Conservation (phyloP, 2,888 invertebrate genomes). For the Suillia variegata region DNA sequence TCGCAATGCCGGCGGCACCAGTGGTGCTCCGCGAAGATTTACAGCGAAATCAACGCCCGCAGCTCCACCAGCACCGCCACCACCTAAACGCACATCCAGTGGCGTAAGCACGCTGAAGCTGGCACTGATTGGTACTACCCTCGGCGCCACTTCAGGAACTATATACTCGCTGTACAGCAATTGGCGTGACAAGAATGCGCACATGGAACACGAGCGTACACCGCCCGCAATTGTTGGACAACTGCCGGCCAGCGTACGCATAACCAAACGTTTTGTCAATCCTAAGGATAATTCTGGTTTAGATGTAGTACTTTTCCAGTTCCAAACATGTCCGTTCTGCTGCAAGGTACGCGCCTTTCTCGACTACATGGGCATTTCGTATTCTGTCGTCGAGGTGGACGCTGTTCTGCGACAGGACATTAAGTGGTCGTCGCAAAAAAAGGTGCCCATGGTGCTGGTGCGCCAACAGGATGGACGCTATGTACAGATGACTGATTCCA, state of each 20-base stretch:
- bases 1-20: background rate
- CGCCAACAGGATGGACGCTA: conserved; percentile 73
- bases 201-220: conserved; percentile 59
- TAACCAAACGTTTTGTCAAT: conserved; percentile 69
- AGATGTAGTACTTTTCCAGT: conserved; percentile 90
- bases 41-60: conserved; percentile 15
- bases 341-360: conserved; percentile 88
- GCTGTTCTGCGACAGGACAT: conserved; percentile 90
- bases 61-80: conserved; percentile 4
- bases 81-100: conserved; percentile 13
- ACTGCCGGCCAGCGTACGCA: conserved; percentile 63
- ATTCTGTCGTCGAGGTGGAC: conserved; percentile 96
- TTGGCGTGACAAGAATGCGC: conserved; percentile 44
- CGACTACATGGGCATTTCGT: conserved; percentile 91
- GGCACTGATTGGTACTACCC: conserved; percentile 66
- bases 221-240: conserved; percentile 58
- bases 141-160: conserved; percentile 66
- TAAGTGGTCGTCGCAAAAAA: conserved; percentile 91
- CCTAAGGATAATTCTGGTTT: conserved; percentile 71
- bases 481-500: conserved; percentile 91
- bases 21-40: conserved; percentile 11
- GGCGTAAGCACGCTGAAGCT: conserved; percentile 61
- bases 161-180: conserved; percentile 60
- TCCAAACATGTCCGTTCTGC: conserved; percentile 97
- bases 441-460: conserved; percentile 89